Evolutionary conservation across 2,113 vertebrate species (phyloP).

Genomic region (Podarcis cretensis): DNA sequence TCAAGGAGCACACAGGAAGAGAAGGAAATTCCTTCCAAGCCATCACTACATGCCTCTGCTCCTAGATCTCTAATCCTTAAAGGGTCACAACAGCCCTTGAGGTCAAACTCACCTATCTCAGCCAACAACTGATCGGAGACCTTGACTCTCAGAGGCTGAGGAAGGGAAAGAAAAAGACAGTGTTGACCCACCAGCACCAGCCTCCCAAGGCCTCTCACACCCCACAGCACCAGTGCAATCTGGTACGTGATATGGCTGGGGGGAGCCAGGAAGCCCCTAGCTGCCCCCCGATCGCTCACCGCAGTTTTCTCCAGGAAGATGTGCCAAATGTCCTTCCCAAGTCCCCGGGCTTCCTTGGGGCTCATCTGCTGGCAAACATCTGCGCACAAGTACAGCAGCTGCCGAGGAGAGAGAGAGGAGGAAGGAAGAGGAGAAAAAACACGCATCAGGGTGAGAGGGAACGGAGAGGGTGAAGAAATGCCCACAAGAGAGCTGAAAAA

Average conservation of each 20-base stretch:
- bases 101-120: conserved; percentile 85
- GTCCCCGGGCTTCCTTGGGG: conserved; percentile 83
- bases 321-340: conserved; percentile 89
- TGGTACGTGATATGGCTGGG: neutral
- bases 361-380: conserved; percentile 87
- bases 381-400: conserved; percentile 92
- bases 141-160: conserved; percentile 88
- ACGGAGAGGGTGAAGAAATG: neutral
- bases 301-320: conserved; percentile 89
- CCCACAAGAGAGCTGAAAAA: neutral
- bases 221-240: fast-evolving
- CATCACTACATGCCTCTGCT: neutral
- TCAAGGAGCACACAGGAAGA: neutral
- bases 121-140: conserved; percentile 82
- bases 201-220: neutral
- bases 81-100: neutral
- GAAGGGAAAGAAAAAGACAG: neutral
- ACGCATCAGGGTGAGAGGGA: neutral
- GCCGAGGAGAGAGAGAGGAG: neutral
- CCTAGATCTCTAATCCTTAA: too few species aligned
- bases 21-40: neutral
- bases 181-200: neutral
- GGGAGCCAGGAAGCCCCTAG: neutral
- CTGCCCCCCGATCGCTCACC: conserved; percentile 70
- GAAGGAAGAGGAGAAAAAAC: neutral